Percentiles rank a stretch among this genome's conserved stretches.
Conservation (phyloP, 2,113 vertebrate species). For the Xerus inauris region DNA sequence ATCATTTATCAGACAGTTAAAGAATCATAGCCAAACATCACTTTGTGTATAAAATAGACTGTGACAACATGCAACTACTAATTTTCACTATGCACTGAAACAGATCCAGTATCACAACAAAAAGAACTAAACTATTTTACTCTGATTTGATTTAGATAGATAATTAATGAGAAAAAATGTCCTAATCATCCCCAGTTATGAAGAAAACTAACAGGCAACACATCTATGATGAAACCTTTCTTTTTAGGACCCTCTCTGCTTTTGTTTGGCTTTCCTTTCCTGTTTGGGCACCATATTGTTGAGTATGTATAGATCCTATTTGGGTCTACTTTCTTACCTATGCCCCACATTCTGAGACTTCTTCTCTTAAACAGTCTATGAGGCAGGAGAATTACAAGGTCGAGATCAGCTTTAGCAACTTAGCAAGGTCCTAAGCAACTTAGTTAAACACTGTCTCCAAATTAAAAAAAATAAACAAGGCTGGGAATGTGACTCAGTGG, state of each 20-base stretch:
- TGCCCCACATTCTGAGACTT: not conserved
- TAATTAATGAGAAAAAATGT: not conserved
- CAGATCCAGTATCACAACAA: not conserved
- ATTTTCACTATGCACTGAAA: not conserved
- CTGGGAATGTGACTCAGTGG: no score
- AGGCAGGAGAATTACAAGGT: not conserved
- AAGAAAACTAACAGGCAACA: not conserved
- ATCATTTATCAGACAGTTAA: not conserved
- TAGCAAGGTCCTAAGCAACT: no score
- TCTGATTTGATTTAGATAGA: not conserved
- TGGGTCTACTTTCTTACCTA: not conserved
- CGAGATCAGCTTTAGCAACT: no score
- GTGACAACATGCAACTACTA: not conserved
- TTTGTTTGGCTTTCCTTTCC: not conserved
- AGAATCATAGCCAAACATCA: not conserved
- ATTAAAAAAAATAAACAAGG: no score
- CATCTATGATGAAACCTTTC: not conserved
- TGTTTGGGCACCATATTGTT: not conserved
- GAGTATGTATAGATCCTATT: rapidly evolving
- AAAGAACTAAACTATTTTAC: not conserved
- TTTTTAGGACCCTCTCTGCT: not conserved
- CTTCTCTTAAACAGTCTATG: not conserved
- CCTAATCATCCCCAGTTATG: not conserved
- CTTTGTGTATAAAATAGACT: not conserved
- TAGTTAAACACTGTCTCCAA: no score